phyloP scores from a whole-genome alignment of 2,113 vertebrate species.

The Lamprotornis superbus region DNA sequence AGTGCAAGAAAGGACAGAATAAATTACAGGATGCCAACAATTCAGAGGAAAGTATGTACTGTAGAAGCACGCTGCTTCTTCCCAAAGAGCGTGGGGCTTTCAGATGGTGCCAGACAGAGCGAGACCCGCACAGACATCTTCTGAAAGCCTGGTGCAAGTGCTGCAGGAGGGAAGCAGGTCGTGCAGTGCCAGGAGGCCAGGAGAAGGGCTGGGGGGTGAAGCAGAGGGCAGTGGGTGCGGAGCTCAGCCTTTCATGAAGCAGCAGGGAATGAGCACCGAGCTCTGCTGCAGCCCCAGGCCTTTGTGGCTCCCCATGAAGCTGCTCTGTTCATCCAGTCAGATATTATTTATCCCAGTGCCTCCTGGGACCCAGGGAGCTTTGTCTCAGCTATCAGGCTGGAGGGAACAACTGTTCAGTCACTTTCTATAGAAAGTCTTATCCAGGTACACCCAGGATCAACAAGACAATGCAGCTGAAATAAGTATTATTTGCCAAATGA shows the following conservation, averaged over 20 bases:
- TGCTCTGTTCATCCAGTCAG: rapidly evolving
- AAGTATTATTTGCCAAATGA: constrained; percentile 28
- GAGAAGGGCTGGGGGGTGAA: not conserved
- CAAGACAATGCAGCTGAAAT: not conserved
- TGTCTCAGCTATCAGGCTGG: not conserved
- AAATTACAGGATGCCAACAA: constrained; percentile 23
- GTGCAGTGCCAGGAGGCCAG: not conserved
- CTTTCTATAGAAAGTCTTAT: not conserved
- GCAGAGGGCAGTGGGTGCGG: rapidly evolving
- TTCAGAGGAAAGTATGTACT: not conserved
- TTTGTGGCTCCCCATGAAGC: rapidly evolving
- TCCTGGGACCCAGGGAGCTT: not conserved
- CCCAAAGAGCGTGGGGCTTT: not conserved
- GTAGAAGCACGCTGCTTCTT: not conserved
- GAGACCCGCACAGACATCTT: rapidly evolving
- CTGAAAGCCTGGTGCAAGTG: rapidly evolving
- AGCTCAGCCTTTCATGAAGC: not conserved
- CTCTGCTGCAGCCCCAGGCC: not conserved
- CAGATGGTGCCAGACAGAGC: not conserved
- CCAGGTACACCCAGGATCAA: not conserved
- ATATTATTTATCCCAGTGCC: not conserved
- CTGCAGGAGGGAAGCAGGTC: not conserved
- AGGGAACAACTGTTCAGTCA: not conserved
- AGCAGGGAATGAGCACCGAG: rapidly evolving
- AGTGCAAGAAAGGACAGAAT: not conserved